Percentiles rank a stretch among this genome's conserved stretches.
Evolutionary conservation across 2,888 invertebrate genomes (phyloP).

Genomic region (Tipula helvola): DNA sequence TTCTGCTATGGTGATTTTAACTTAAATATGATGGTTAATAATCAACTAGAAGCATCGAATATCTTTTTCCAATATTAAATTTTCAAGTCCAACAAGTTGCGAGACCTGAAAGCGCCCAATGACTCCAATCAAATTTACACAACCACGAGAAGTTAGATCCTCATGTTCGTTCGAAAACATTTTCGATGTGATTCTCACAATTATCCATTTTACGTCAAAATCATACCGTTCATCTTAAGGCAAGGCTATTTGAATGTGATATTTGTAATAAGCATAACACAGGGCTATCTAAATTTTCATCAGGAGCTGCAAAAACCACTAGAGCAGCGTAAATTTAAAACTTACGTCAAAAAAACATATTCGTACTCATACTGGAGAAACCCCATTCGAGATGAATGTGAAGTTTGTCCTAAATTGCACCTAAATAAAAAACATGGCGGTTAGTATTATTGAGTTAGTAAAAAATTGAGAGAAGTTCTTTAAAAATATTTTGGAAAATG

Average conservation of each 20-base stretch:
- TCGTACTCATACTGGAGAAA: slow-evolving; percentile 17
- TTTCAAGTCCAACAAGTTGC: too few species aligned
- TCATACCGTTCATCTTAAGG: slow-evolving; percentile 14
- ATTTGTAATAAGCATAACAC: slow-evolving; percentile 16
- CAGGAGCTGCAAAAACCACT: slow-evolving; percentile 16
- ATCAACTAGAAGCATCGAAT: too few species aligned
- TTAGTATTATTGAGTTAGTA: too few species aligned
- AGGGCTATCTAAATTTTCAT: slow-evolving; percentile 17
- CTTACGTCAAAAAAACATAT: slow-evolving; percentile 13
- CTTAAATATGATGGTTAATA: too few species aligned
- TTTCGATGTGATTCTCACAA: slow-evolving; percentile 16
- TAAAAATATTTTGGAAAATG: too few species aligned
- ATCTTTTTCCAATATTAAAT: too few species aligned
- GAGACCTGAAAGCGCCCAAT: too few species aligned
- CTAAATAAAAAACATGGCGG: too few species aligned
- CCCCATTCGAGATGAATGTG: too few species aligned
- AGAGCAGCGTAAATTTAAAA: slow-evolving; percentile 11
- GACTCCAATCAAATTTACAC: slow-evolving; percentile 17
- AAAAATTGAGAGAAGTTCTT: too few species aligned
- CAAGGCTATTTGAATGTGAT: slow-evolving; percentile 17
- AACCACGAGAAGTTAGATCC: slow-evolving; percentile 18
- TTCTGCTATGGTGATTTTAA: too few species aligned
- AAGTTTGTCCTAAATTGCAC: too few species aligned
- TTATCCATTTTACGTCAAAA: slow-evolving; percentile 13
- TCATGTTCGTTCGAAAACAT: slow-evolving; percentile 16